Percentiles rank a stretch among this genome's conserved stretches.
Evolutionary conservation across 2,888 invertebrate genomes (phyloP).

Genomic region (Adelphocoris suturalis): DNA sequence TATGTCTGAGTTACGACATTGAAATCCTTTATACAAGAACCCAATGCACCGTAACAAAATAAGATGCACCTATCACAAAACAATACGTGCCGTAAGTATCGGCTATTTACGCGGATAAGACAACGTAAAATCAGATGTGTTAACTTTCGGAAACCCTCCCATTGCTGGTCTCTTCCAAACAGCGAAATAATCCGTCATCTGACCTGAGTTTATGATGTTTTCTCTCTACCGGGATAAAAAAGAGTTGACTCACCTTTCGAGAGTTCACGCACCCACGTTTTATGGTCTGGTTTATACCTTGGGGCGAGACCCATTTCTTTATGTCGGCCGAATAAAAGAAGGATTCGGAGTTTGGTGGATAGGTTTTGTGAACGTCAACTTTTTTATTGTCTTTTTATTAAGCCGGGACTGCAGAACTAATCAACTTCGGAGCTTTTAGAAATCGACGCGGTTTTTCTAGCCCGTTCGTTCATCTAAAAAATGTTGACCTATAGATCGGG

Average conservation of each 20-base stretch:
- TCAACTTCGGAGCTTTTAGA: neutral
- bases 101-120: neutral
- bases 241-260: conserved; percentile 10
- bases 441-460: too few species aligned
- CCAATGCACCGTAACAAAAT: neutral
- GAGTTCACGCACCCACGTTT: conserved; percentile 25
- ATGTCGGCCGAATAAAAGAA: conserved; percentile 30
- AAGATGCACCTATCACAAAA: neutral
- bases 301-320: conserved; percentile 30
- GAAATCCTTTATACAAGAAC: conserved; percentile 3
- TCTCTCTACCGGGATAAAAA: neutral
- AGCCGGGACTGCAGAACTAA: neutral
- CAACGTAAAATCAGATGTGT: neutral
- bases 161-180: neutral
- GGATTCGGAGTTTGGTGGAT: neutral
- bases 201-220: conserved; percentile 27
- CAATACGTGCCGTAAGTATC: neutral
- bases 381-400: neutral
- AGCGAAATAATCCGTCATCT: conserved; percentile 33
- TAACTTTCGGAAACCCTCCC: neutral
- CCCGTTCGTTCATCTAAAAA: too few species aligned
- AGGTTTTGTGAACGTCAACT: conserved; percentile 4
- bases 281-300: conserved; percentile 2
- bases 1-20: neutral
- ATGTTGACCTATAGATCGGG: too few species aligned